Conservation (phyloP, 2,797 vertebrate genomes). For the Florisuga fusca region DNA sequence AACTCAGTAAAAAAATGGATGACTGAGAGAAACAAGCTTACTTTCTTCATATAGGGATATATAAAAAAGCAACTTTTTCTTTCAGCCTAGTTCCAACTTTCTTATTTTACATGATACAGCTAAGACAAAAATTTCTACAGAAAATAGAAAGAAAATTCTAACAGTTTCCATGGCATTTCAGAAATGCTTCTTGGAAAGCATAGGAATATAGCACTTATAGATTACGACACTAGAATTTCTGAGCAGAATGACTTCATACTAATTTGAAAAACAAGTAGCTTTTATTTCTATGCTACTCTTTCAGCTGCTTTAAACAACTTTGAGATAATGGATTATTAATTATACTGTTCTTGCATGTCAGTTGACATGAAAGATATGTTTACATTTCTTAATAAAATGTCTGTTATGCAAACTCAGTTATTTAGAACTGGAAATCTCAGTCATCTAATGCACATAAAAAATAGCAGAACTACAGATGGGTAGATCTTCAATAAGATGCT, state of each 20-base stretch:
- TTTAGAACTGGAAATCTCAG: not conserved
- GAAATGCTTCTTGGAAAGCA: not conserved
- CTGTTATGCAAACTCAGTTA: not conserved
- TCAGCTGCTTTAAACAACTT: not conserved
- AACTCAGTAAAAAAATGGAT: not conserved
- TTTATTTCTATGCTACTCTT: not conserved
- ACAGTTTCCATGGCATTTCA: not conserved
- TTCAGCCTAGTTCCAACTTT: not conserved
- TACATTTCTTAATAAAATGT: not conserved
- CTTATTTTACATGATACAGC: not conserved
- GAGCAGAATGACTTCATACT: not conserved
- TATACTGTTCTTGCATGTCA: not conserved
- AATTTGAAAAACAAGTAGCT: conserved; percentile 15
- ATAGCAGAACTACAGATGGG: not conserved
- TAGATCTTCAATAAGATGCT: not conserved
- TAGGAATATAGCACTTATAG: not conserved
- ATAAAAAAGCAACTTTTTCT: not conserved
- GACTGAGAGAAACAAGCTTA: not conserved
- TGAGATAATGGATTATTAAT: conserved; percentile 3
- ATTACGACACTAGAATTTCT: not conserved
- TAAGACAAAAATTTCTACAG: not conserved
- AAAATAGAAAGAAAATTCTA: not conserved
- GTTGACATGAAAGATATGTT: not conserved
- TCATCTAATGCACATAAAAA: not conserved
- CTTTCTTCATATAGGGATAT: not conserved